phyloP scores from a whole-genome alignment of 2,113 vertebrate genomes.

The Scophthalmus maximus region DNA sequence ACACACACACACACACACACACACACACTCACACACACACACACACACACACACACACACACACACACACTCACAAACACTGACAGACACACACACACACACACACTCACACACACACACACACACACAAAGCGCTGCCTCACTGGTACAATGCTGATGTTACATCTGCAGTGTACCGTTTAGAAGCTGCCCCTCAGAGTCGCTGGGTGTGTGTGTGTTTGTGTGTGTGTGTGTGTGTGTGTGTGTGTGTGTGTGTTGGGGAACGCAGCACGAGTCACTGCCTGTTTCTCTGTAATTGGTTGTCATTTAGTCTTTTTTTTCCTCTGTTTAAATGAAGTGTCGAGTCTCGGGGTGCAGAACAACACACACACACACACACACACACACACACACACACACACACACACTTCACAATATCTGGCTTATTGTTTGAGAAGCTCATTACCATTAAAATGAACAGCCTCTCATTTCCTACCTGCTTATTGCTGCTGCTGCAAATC shows the following conservation, averaged over 20 bases:
- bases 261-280: conserved; percentile 9
- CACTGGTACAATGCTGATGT: too few relatives aligned
- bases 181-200: too few relatives aligned
- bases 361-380: neutral
- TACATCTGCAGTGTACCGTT: too few relatives aligned
- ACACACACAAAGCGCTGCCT: too few relatives aligned
- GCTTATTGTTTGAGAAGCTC: conserved; percentile 11
- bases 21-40: too few relatives aligned
- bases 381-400: neutral
- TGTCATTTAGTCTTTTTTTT: conserved; percentile 14
- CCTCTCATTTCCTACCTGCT: neutral
- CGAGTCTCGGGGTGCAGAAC: neutral
- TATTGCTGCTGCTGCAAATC: neutral
- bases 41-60: too few relatives aligned
- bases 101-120: too few relatives aligned
- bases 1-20: neutral
- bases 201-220: too few relatives aligned
- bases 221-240: too few relatives aligned
- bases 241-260: conserved; percentile 16
- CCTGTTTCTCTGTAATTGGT: conserved; percentile 26
- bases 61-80: too few relatives aligned
- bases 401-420: neutral
- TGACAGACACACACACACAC: too few relatives aligned
- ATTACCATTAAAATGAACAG: neutral
- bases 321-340: conserved; percentile 2